Base-by-base conservation (phyloP, 37 sponge, comb jelly and placozoan genomes). In the Aphrocallistes beatrix region DNA sequence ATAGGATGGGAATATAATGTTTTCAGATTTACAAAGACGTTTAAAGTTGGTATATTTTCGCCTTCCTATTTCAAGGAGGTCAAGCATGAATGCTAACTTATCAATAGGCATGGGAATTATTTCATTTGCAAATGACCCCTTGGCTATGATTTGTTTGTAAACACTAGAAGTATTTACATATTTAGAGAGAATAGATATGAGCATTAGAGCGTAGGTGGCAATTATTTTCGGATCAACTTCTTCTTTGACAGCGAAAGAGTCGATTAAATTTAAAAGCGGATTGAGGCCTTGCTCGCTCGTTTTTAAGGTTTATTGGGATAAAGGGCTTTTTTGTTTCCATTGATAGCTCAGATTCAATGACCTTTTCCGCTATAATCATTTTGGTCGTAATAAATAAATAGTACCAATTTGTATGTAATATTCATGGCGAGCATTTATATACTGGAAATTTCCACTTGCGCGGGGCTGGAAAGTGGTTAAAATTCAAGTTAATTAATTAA, bases 31-130 rank as follows among this genome's bases (percentile, higher is more conserved):
- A 30, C 75, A 60, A 60, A 60, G 34, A 28, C 25, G 32, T 21
- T 13, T 1, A 28, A 60, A 60, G 75, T 60, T 60, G 6, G 75
- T 60, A 60, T 60, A 60, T 60, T 60, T 60, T 60, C 3, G 75
- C 75, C n/a, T 60, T 60, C 75, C 34, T 60, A 60, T 60, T 60
- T 60, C 75, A 60, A 60, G 75, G 75, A 60, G 10, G 75, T 60
- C 75, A 60, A 32, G 75, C 75, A 60, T 25, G 75, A 60, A 60
- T 25, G 75, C n/a, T 3, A 30, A 60, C 75, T 60, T 28, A 30
- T 21, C 75, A 60, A 60, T 60, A 60, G 75, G 75, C n/a, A 60
- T 19, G 75, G 75, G 1, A 25, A 25, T 21, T 19, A 13, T 19
- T 6, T 19, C 6, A 32, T 60, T 60, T 19, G 75, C 75, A 60